Conservation (phyloP, 2,113 vertebrate species). For the Salvelinus alpinus region DNA sequence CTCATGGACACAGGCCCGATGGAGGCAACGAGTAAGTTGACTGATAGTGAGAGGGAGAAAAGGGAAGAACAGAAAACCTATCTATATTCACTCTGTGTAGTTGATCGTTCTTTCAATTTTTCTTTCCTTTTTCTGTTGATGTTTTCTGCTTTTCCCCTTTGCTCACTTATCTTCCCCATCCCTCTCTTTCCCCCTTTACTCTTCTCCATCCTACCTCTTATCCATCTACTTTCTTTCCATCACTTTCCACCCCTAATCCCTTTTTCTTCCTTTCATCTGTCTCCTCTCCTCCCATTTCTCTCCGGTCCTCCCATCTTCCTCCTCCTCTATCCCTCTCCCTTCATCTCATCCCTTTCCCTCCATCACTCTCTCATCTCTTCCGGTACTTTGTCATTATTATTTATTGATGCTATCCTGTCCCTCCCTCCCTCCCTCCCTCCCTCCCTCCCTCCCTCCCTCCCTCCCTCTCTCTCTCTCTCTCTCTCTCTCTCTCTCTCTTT, state of each 20-base stretch:
- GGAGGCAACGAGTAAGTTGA: slow-evolving; percentile 68
- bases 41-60: neutral
- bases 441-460: neutral
- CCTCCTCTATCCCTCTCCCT: neutral
- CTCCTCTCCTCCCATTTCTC: neutral
- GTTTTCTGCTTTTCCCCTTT: neutral
- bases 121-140: neutral
- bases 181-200: slow-evolving; percentile 4
- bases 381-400: neutral
- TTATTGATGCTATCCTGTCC: neutral
- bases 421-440: neutral
- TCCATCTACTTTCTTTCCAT: neutral
- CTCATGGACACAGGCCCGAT: slow-evolving; percentile 54
- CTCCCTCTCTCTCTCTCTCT: neutral
- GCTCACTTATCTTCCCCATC: neutral
- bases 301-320: neutral
- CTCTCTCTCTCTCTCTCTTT: neutral
- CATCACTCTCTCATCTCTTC: neutral
- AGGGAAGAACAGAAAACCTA: neutral
- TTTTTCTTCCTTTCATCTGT: neutral
- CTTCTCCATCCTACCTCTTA: slow-evolving; percentile 22
- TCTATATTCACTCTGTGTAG: slow-evolving; percentile 3
- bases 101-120: neutral
- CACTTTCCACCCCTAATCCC: slow-evolving; percentile 11
- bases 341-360: neutral